Conservation (phyloP, 2,888 invertebrate genomes). For the Unio pictorum region DNA sequence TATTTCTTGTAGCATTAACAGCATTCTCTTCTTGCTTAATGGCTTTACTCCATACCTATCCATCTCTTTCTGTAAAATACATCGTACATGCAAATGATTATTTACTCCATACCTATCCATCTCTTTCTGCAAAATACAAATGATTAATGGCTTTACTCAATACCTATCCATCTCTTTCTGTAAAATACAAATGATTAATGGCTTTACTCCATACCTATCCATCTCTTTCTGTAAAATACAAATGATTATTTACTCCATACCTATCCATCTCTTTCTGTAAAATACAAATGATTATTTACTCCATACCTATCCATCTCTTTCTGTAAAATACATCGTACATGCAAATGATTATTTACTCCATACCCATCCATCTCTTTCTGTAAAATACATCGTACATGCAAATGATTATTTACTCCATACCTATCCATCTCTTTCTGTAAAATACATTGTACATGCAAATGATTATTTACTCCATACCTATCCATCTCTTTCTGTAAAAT, state of each 20-base stretch:
- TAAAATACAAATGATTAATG: conserved; percentile 24
- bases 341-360: too few relatives aligned
- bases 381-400: too few relatives aligned
- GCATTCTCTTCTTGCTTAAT: conserved; percentile 74
- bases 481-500: conserved; percentile 73
- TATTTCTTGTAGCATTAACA: conserved; percentile 74
- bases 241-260: conserved; percentile 69
- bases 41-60: conserved; percentile 75
- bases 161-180: conserved; percentile 75
- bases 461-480: conserved; percentile 74
- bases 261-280: conserved; percentile 74
- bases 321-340: conserved; percentile 71
- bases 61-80: conserved; percentile 73
- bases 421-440: conserved; percentile 74
- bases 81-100: not conserved
- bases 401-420: conserved; percentile 76
- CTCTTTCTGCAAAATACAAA: too few relatives aligned
- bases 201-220: conserved; percentile 75
- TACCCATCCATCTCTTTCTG: conserved; percentile 75
- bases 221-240: conserved; percentile 73
- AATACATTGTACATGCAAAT: conserved; percentile 6
- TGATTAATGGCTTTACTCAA: conserved; percentile 76
- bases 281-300: conserved; percentile 65
- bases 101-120: too few relatives aligned
- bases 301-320: conserved; percentile 75